phyloP scores from a whole-genome alignment of 2,113 vertebrate genomes.

The Sialia sialis region DNA sequence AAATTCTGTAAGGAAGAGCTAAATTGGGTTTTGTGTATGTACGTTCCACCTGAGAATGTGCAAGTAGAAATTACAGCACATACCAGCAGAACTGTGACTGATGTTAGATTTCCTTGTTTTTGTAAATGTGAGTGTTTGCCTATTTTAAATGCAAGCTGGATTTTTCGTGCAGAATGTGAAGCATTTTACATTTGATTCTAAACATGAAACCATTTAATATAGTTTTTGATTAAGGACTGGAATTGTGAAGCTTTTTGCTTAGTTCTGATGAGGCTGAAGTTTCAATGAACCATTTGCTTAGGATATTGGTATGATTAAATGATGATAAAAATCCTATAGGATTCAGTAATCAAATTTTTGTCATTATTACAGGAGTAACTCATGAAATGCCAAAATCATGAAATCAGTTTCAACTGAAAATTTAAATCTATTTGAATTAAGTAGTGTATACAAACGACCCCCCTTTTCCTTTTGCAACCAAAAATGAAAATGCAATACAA shows the following conservation, averaged over 20 bases:
- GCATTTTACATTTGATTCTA: not conserved
- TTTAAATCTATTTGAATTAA: not conserved
- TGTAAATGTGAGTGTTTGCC: not conserved
- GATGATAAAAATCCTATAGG: not conserved
- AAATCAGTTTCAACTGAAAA: not conserved
- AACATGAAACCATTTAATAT: not conserved
- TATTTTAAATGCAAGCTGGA: not conserved
- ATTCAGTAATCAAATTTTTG: not conserved
- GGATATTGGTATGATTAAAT: not conserved
- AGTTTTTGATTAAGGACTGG: not conserved
- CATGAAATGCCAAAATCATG: not conserved
- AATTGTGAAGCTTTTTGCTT: not conserved
- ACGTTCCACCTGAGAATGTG: not conserved
- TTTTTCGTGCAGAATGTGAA: not conserved
- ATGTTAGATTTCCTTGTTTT: not conserved
- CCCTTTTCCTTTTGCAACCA: not conserved
- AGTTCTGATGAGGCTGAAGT: not conserved
- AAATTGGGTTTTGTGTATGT: not conserved
- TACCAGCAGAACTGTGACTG: not conserved
- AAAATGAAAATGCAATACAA: not conserved
- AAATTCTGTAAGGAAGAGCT: not conserved
- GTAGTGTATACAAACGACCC: not conserved
- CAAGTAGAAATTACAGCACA: not conserved
- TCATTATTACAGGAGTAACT: not conserved
- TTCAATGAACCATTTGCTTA: not conserved